These are phyloP conservation scores for Lepus townsendii DNA, from an alignment of 2,797 vertebrate genomes.

Conservation along the genomic window DNA sequence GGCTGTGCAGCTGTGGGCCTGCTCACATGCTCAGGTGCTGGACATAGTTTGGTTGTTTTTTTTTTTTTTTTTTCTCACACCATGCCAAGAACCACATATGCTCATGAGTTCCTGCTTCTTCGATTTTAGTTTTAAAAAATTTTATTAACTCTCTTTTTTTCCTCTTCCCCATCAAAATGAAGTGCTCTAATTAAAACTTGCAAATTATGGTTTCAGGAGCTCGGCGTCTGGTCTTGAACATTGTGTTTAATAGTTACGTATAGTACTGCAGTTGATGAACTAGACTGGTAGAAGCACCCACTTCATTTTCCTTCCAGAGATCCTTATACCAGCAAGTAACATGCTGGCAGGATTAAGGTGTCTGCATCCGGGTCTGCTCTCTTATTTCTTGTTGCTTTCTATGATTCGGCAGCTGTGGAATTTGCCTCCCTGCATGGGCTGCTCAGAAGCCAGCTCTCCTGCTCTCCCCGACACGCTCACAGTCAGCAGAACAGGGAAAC, in stretches of 20 bases:
- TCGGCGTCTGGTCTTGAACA: slow-evolving; percentile 1
- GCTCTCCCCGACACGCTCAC: slow-evolving; percentile 74
- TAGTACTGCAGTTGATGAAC: slow-evolving; percentile 19
- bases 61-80: slow-evolving; percentile 40
- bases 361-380: slow-evolving; percentile 75
- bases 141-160: not conserved
- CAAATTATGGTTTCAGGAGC: slow-evolving; percentile 43
- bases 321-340: slow-evolving; percentile 55
- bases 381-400: slow-evolving; percentile 75
- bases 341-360: slow-evolving; percentile 79
- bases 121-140: slow-evolving; percentile 52
- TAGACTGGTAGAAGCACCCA: slow-evolving; percentile 45
- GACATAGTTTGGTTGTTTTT: not conserved
- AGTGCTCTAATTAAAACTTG: slow-evolving; percentile 57
- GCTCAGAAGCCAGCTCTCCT: slow-evolving; percentile 78
- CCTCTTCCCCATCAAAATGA: slow-evolving; percentile 35
- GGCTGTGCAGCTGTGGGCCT: not conserved
- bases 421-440: slow-evolving; percentile 81
- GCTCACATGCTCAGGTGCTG: slow-evolving; percentile 29
- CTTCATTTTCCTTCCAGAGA: slow-evolving; percentile 48
- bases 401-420: slow-evolving; percentile 75
- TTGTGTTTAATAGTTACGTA: not conserved
- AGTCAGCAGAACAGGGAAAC: slow-evolving; percentile 83
- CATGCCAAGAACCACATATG: slow-evolving; percentile 46
- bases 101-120: slow-evolving; percentile 30